phyloP scores from a whole-genome alignment of 1,140 invertebrate genomes.

The Popillia japonica region DNA sequence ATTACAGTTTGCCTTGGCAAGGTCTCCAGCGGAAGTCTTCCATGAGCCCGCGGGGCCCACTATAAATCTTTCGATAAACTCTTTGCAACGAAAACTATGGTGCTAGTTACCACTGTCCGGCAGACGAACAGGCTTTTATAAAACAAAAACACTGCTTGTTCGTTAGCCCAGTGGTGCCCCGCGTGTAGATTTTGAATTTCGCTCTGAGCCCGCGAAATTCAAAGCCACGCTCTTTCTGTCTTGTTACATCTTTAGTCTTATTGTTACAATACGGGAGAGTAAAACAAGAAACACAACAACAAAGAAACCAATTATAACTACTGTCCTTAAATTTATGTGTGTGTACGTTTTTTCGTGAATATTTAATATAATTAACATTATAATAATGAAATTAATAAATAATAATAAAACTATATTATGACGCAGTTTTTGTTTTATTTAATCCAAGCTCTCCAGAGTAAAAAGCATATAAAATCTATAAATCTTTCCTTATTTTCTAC shows the following conservation, averaged over 20 bases:
- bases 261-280: slow-evolving; percentile 49
- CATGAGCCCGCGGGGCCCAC: slow-evolving; percentile 53
- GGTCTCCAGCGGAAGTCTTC: slow-evolving; percentile 60
- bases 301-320: slow-evolving; percentile 53
- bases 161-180: slow-evolving; percentile 47
- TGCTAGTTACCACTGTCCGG: slow-evolving; percentile 56
- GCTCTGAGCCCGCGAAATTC: slow-evolving; percentile 55
- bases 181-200: slow-evolving; percentile 45
- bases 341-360: slow-evolving; percentile 55
- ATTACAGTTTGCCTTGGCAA: slow-evolving; percentile 48
- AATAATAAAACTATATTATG: slow-evolving; percentile 28
- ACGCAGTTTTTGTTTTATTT: not conserved
- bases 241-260: slow-evolving; percentile 58
- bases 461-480: too few species aligned
- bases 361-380: slow-evolving; percentile 48
- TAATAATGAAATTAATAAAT: slow-evolving; percentile 49
- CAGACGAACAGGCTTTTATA: slow-evolving; percentile 41
- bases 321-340: slow-evolving; percentile 60
- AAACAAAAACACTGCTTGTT: slow-evolving; percentile 37
- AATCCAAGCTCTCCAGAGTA: too few species aligned
- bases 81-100: slow-evolving; percentile 60
- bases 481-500: too few species aligned
- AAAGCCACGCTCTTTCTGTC: slow-evolving; percentile 51
- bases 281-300: slow-evolving; percentile 45
- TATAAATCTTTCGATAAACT: slow-evolving; percentile 46